Evolutionary conservation across 2,797 vertebrate genomes (phyloP).

Genomic region (Luscinia megarhynchos): DNA sequence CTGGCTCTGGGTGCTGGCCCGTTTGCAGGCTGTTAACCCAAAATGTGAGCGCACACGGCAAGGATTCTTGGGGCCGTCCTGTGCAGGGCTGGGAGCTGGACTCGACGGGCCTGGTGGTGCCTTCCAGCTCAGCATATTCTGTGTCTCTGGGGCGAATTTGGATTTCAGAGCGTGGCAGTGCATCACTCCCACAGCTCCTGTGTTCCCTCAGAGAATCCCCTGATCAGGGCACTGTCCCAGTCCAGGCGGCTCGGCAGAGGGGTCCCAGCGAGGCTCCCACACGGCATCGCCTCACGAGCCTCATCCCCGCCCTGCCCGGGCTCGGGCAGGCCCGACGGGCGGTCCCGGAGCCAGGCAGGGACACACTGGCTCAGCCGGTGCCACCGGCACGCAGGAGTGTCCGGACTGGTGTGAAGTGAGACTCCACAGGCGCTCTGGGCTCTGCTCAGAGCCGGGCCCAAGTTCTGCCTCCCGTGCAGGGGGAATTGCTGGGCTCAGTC

Average conservation of each 20-base stretch:
- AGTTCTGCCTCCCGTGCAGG: background rate
- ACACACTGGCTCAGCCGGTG: fast-evolving
- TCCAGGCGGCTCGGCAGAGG: fast-evolving
- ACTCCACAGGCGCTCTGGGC: too few relatives aligned
- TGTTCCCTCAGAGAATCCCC: fast-evolving
- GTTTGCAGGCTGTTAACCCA: fast-evolving
- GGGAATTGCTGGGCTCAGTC: background rate
- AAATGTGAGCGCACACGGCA: fast-evolving
- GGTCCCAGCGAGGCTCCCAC: background rate
- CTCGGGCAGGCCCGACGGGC: fast-evolving
- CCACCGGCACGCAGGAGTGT: background rate
- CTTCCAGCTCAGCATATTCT: background rate
- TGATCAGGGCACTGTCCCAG: fast-evolving
- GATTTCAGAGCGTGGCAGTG: fast-evolving
- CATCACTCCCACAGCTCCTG: fast-evolving
- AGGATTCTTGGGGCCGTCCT: background rate
- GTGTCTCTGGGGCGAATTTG: fast-evolving
- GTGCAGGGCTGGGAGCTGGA: background rate
- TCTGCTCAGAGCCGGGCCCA: background rate
- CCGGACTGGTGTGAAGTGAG: background rate
- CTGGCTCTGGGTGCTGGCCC: fast-evolving
- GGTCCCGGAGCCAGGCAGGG: fast-evolving
- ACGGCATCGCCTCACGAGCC: fast-evolving
- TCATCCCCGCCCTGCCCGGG: background rate
- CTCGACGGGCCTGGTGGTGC: fast-evolving